These are phyloP conservation scores for Petrophora chlorosata DNA, from an alignment of 2,888 invertebrate genomes.

Conservation along the genomic window DNA sequence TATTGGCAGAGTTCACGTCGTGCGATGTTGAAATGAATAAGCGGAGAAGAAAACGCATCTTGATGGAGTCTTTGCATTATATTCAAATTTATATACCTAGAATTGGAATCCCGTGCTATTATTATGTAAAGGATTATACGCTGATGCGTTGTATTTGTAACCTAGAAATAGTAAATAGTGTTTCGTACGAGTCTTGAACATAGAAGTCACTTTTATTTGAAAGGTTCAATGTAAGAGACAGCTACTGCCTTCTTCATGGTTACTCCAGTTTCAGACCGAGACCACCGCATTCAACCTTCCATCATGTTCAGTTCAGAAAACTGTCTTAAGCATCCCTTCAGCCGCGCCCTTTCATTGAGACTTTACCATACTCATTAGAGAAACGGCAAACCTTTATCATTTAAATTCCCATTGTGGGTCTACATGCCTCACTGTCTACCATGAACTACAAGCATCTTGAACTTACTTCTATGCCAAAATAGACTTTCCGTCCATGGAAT, in stretches of 20 bases:
- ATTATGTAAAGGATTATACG: too few species aligned
- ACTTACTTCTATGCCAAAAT: constrained; percentile 4
- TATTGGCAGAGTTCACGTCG: neutral
- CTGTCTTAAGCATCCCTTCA: constrained; percentile 4
- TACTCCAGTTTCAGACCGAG: neutral
- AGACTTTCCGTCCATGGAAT: constrained; percentile 8
- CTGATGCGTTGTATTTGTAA: too few species aligned
- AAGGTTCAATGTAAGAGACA: too few species aligned
- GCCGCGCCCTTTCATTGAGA: constrained; percentile 29
- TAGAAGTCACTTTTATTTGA: neutral
- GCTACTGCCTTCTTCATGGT: neutral
- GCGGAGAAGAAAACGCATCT: too few species aligned
- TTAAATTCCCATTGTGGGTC: constrained; percentile 50
- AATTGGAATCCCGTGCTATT: too few species aligned
- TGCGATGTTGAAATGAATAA: neutral
- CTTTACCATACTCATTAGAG: constrained; percentile 36
- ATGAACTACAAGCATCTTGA: constrained; percentile 6
- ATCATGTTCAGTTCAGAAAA: constrained; percentile 5
- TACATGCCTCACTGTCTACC: constrained; percentile 41
- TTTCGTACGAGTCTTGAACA: too few species aligned
- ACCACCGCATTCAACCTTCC: constrained; percentile 4
- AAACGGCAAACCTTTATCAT: constrained; percentile 41
- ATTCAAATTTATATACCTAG: too few species aligned
- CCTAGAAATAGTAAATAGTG: too few species aligned
- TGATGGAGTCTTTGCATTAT: too few species aligned